phyloP scores from a whole-genome alignment of 2,888 invertebrate genomes.

The Hecatera dysodea region DNA sequence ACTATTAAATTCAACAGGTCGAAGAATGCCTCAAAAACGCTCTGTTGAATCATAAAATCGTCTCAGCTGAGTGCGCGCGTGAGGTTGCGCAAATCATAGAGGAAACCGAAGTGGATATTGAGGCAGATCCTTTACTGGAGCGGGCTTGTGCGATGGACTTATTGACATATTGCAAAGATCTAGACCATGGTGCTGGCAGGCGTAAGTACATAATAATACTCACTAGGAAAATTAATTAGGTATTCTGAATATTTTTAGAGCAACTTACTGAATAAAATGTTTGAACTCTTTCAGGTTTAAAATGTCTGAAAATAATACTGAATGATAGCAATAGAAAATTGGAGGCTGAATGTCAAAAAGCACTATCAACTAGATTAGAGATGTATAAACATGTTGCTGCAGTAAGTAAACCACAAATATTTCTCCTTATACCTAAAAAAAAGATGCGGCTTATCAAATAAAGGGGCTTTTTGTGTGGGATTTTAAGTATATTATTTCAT shows the following conservation, averaged over 20 bases:
- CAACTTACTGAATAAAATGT: background rate
- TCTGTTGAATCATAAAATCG: slow-evolving; percentile 93
- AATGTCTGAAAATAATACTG: slow-evolving; percentile 93
- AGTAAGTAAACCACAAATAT: slow-evolving; percentile 84
- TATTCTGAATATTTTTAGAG: background rate
- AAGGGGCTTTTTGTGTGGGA: too few relatives aligned
- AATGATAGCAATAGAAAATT: slow-evolving; percentile 93
- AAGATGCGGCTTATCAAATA: too few relatives aligned
- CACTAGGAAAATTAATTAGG: slow-evolving; percentile 7
- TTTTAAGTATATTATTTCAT: too few relatives aligned
- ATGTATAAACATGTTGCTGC: slow-evolving; percentile 97
- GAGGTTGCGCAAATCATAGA: slow-evolving; percentile 97
- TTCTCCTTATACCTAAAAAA: background rate
- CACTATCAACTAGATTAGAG: slow-evolving; percentile 95
- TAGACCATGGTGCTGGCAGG: slow-evolving; percentile 97
- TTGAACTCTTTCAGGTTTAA: slow-evolving; percentile 92
- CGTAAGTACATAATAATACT: slow-evolving; percentile 91
- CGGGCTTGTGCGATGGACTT: slow-evolving; percentile 97
- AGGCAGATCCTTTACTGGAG: slow-evolving; percentile 97
- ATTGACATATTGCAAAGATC: slow-evolving; percentile 94
- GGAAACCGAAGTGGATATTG: slow-evolving; percentile 97
- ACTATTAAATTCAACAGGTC: slow-evolving; percentile 82
- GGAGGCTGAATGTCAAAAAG: slow-evolving; percentile 94
- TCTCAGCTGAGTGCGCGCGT: slow-evolving; percentile 94
- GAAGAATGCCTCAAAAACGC: slow-evolving; percentile 98